Conservation (phyloP, 2,888 invertebrate genomes). For the Dysmachus trigonus region DNA sequence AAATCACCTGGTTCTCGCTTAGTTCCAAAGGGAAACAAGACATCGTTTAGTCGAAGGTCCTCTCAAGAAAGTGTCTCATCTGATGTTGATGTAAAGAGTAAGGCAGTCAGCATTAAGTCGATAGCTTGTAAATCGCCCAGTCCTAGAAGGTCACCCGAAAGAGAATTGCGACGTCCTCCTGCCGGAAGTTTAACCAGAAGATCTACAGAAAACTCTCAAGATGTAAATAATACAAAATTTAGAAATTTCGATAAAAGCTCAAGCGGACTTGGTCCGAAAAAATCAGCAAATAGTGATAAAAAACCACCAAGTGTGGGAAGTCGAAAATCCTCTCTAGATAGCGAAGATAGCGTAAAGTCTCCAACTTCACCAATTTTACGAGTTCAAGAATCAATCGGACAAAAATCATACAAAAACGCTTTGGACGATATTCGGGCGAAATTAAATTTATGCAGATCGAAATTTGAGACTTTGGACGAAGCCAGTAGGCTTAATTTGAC, state of each 20-base stretch:
- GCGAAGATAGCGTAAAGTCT: slow-evolving; percentile 1
- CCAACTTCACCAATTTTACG: slow-evolving; percentile 1
- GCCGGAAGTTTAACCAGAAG: slow-evolving; percentile 13
- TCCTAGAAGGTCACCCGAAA: slow-evolving; percentile 29
- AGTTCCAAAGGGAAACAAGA: background rate
- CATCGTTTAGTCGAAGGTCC: slow-evolving; percentile 37
- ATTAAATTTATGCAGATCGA: slow-evolving; percentile 61
- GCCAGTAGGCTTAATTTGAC: slow-evolving; percentile 59
- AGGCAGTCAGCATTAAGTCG: background rate
- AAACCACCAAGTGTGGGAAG: slow-evolving; percentile 23
- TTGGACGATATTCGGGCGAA: slow-evolving; percentile 62
- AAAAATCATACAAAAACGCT: slow-evolving; percentile 58
- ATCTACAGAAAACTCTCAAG: slow-evolving; percentile 21
- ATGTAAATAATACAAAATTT: background rate
- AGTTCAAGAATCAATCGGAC: slow-evolving; percentile 52
- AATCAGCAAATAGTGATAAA: background rate
- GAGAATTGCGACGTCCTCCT: slow-evolving; percentile 45
- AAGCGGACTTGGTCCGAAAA: background rate
- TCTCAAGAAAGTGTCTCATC: slow-evolving; percentile 44
- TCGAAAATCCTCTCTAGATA: slow-evolving; percentile 46
- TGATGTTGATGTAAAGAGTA: background rate
- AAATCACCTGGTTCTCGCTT: background rate
- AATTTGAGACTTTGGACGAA: slow-evolving; percentile 61
- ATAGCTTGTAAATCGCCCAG: background rate
- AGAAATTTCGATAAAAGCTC: background rate